phyloP scores from a whole-genome alignment of 2,888 invertebrate species.

The Apantesis nais region DNA sequence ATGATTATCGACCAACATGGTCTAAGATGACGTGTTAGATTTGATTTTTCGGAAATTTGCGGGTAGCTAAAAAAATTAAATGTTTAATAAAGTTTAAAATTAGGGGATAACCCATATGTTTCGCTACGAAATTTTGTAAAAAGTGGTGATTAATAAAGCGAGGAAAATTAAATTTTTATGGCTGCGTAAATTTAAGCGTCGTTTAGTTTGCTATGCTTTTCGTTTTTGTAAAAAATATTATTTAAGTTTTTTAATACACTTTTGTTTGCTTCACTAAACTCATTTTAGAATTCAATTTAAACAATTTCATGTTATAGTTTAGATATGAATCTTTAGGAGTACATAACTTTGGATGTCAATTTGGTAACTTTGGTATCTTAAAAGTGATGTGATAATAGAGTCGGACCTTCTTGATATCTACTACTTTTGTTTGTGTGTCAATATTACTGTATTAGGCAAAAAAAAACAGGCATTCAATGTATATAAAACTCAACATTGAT shows the following conservation, averaged over 20 bases:
- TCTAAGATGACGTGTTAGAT: constrained; percentile 28
- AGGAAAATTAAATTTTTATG: constrained; percentile 32
- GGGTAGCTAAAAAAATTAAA: constrained; percentile 27
- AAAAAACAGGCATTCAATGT: too few species aligned
- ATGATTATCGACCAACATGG: constrained; percentile 22
- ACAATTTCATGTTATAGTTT: too few species aligned
- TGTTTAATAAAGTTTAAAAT: constrained; percentile 42
- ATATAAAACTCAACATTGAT: too few species aligned
- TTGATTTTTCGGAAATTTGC: constrained; percentile 41
- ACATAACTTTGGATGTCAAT: too few species aligned
- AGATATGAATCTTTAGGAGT: too few species aligned
- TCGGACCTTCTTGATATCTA: too few species aligned
- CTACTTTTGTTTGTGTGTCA: too few species aligned
- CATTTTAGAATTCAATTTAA: neutral
- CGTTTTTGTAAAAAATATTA: neutral
- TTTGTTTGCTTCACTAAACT: too few species aligned
- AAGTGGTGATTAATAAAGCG: constrained; percentile 34
- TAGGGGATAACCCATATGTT: constrained; percentile 35
- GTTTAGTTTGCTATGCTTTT: neutral
- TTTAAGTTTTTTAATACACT: neutral
- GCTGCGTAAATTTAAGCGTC: constrained; percentile 13
- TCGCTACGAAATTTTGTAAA: constrained; percentile 12
- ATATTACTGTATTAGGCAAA: too few species aligned
- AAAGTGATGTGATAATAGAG: too few species aligned
- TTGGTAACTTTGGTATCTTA: too few species aligned